Conservation (phyloP, 2,888 invertebrate species). For the Parnassius mnemosyne region DNA sequence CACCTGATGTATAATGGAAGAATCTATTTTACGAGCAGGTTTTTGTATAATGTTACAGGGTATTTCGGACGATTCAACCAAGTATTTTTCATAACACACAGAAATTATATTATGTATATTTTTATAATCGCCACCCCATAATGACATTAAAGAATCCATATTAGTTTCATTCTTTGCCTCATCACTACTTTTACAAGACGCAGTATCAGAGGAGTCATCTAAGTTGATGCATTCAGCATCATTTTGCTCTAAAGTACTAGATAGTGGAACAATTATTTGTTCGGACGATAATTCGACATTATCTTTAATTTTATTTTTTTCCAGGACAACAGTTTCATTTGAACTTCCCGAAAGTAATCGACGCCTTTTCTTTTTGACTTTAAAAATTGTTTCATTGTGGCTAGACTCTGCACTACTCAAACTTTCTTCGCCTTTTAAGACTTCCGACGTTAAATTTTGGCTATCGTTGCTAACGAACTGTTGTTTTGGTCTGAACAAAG, state of each 20-base stretch:
- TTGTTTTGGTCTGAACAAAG: conserved; percentile 41
- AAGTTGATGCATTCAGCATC: conserved; percentile 52
- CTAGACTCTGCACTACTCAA: conserved; percentile 35
- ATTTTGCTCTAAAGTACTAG: conserved; percentile 17
- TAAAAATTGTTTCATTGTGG: conserved; percentile 35
- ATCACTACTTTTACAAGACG: conserved; percentile 33
- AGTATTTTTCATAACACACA: conserved; percentile 49
- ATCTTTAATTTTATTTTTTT: conserved; percentile 30
- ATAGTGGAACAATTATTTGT: conserved; percentile 7
- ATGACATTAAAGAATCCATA: conserved; percentile 28
- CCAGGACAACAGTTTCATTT: conserved; percentile 41
- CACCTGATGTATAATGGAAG: conserved; percentile 59
- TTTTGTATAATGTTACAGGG: conserved; percentile 24
- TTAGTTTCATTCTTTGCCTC: conserved; percentile 26
- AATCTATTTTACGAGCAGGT: conserved; percentile 37
- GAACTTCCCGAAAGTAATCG: conserved; percentile 47
- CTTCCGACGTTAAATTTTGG: background rate
- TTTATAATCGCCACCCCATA: conserved; percentile 37
- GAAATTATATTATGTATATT: conserved; percentile 50
- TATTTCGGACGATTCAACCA: conserved; percentile 34
- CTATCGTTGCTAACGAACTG: background rate
- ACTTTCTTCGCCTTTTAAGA: background rate
- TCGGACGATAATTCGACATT: background rate
- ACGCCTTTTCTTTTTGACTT: conserved; percentile 36
- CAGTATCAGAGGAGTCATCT: conserved; percentile 55